phyloP scores from a whole-genome alignment of 2,888 invertebrate species.

The Microctonus aethiopoides region DNA sequence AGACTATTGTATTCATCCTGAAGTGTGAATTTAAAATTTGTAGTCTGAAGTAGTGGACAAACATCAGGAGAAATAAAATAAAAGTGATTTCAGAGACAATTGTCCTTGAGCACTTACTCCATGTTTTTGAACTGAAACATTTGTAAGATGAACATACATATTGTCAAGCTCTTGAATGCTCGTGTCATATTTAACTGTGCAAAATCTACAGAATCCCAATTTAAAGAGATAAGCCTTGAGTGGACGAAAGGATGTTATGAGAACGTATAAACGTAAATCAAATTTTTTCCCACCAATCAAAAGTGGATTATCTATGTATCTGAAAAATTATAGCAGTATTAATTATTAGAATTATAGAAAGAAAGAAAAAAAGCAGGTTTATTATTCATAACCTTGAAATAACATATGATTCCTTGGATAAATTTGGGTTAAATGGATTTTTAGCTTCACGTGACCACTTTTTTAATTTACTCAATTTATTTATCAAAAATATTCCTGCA shows the following conservation, averaged over 20 bases:
- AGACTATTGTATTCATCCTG: constrained; percentile 92
- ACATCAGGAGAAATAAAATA: constrained; percentile 2
- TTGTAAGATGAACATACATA: constrained; percentile 95
- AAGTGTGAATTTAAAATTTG: constrained; percentile 39
- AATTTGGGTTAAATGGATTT: constrained; percentile 85
- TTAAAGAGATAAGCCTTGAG: constrained; percentile 93
- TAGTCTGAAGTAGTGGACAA: background rate
- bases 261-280: constrained; percentile 90
- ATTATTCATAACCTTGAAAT: constrained; percentile 80
- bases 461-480: constrained; percentile 93
- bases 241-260: constrained; percentile 93
- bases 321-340: constrained; percentile 47
- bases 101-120: constrained; percentile 73
- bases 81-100: background rate
- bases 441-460: constrained; percentile 90
- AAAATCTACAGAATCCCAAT: constrained; percentile 94
- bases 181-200: constrained; percentile 94
- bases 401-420: constrained; percentile 91
- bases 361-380: too few relatives aligned
- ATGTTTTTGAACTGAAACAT: constrained; percentile 98
- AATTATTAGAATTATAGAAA: background rate
- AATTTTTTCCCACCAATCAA: constrained; percentile 97
- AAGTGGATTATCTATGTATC: constrained; percentile 93
- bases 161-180: constrained; percentile 89
- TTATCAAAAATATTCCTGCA: constrained; percentile 95